Evolutionary conservation across 1,140 invertebrate genomes (phyloP), one percentile per base, ranked within the genome.

Genomic region (Ctenoplectra terminalis): DNA sequence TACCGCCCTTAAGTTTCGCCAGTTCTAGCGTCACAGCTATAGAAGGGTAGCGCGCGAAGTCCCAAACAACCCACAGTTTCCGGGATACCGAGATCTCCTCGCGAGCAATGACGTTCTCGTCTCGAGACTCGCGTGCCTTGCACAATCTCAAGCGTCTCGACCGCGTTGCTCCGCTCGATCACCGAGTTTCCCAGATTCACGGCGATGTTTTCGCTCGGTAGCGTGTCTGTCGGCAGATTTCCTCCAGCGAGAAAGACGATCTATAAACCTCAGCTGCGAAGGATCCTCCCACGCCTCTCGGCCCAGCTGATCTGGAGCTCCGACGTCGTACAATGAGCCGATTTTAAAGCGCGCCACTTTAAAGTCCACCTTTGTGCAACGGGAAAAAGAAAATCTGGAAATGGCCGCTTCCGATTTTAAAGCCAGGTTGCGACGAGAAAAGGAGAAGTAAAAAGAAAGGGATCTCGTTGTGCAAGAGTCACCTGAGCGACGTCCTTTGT

Each of bases 231-330:
- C 4, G 23, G 8, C 5, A 6, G 1, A 17, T 37, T 37, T 50
- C 43, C 26, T n/a, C 37, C 23, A 1, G 11, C 11, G 26, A 67
- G 40, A 37, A 60, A 69, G 50, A 66, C 29, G 31, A 72, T 81
- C 67, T 54, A 86, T 77, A 75, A 75, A 83, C 79, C 71, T 76
- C 37, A 50, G 58, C 60, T 60, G 26, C 6, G 15, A 54, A 8
- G 20, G 43, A 79, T 66, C 54, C 80, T 75, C 60, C 48, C 84
- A 83, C 58, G 84, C 64, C 20, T 7, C 23, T 60, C 37, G 23
- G 54, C 50, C 29, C 85, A 87, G 85, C 84, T 86, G 85, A 87
- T 85, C 69, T 72, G 48, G 15, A 56, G 37, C 26, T 50, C 26
- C 31, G 31, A 58, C 37, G 52, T 73, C 46, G 50, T 52, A 83